Percentiles rank a stretch among this genome's conserved stretches.
phyloP scores from a whole-genome alignment of 2,888 invertebrate species.

The Tuberolachnus salignus region DNA sequence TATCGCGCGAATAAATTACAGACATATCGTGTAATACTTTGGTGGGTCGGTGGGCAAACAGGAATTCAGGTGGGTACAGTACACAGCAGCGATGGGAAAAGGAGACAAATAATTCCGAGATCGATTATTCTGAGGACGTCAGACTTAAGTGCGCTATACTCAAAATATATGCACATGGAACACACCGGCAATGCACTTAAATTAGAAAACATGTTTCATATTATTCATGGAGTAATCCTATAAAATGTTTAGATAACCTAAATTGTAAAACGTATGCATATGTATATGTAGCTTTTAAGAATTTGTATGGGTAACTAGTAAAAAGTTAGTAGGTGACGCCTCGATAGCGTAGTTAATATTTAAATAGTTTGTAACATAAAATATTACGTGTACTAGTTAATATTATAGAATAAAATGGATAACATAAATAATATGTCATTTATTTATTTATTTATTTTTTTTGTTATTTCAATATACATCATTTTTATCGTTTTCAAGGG shows the following conservation, averaged over 20 bases:
- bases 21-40: not conserved
- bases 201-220: not conserved
- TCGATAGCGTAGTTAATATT: no score
- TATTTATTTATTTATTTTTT: no score
- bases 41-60: no score
- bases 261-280: not conserved
- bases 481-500: no score
- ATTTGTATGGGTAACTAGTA: not conserved
- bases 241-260: not conserved
- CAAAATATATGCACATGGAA: not conserved
- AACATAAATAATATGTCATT: no score
- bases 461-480: no score
- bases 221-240: not conserved
- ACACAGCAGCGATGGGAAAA: not conserved
- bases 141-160: not conserved
- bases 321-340: no score
- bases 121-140: not conserved
- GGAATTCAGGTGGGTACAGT: not conserved
- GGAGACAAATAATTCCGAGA: not conserved
- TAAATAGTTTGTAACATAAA: no score
- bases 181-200: not conserved
- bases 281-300: not conserved
- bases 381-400: no score
- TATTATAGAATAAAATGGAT: not conserved
- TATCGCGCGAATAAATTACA: not conserved